These are phyloP conservation scores for Ctenopoma multispine DNA, from an alignment of 2,797 vertebrate genomes.

Conservation along the genomic window DNA sequence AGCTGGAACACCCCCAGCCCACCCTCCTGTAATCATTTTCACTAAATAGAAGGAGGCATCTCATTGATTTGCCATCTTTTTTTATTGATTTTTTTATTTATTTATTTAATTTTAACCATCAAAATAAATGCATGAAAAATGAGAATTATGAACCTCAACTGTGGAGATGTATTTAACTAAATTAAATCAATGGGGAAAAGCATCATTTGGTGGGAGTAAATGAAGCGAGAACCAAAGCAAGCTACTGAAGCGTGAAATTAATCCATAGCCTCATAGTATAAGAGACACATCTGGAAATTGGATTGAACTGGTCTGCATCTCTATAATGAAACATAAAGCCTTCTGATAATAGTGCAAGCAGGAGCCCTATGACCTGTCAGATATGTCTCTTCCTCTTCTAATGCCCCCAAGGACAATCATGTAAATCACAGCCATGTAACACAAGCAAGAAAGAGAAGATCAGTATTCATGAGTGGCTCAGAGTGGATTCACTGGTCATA, in stretches of 20 bases:
- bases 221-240: conserved; percentile 49
- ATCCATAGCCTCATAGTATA: conserved; percentile 38
- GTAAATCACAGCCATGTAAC: conserved; percentile 53
- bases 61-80: too few relatives aligned
- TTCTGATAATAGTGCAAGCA: conserved; percentile 33
- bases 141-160: conserved; percentile 7
- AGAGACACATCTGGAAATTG: conserved; percentile 57
- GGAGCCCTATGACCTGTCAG: conserved; percentile 48
- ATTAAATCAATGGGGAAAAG: conserved; percentile 52
- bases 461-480: conserved; percentile 31
- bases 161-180: conserved; percentile 40
- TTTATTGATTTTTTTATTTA: too few relatives aligned
- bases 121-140: neutral
- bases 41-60: too few relatives aligned
- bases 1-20: too few relatives aligned
- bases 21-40: too few relatives aligned
- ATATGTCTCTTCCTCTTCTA: conserved; percentile 39
- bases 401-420: conserved; percentile 33
- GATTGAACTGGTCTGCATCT: conserved; percentile 31
- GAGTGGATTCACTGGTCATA: conserved; percentile 44
- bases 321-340: conserved; percentile 20
- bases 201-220: conserved; percentile 49
- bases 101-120: too few relatives aligned
- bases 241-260: conserved; percentile 64
- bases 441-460: conserved; percentile 33